These are phyloP conservation scores for Ancistrus triradiatus DNA, from an alignment of 2,113 vertebrate genomes.

Conservation along the genomic window DNA sequence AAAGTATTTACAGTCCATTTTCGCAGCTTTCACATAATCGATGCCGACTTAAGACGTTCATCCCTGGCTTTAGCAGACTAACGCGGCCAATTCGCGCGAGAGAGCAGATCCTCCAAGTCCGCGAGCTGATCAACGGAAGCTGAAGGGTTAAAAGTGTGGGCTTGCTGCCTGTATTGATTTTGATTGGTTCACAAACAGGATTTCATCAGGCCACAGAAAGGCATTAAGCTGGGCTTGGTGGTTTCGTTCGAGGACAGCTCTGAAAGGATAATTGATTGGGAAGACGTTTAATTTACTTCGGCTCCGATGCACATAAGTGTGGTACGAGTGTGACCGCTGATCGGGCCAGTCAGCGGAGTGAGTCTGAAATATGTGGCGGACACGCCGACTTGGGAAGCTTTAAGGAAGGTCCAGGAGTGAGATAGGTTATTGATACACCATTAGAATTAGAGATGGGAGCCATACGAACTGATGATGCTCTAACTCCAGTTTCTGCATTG, in stretches of 20 bases:
- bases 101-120: too few relatives aligned
- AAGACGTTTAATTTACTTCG: constrained; percentile 59
- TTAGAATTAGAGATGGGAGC: too few relatives aligned
- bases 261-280: constrained; percentile 63
- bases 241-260: constrained; percentile 62
- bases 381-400: too few relatives aligned
- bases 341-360: constrained; percentile 56
- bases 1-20: too few relatives aligned
- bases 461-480: too few relatives aligned
- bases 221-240: constrained; percentile 60
- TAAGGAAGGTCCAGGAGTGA: too few relatives aligned
- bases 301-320: constrained; percentile 49
- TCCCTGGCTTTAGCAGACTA: too few relatives aligned
- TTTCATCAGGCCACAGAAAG: constrained; percentile 57
- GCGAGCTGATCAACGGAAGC: constrained; percentile 3
- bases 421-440: too few relatives aligned
- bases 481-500: too few relatives aligned
- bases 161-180: constrained; percentile 55
- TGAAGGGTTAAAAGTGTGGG: constrained; percentile 46
- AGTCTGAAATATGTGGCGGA: constrained; percentile 39
- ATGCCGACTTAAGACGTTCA: too few relatives aligned
- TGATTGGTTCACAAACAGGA: constrained; percentile 53
- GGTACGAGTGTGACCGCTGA: constrained; percentile 60
- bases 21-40: too few relatives aligned
- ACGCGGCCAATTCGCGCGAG: too few relatives aligned